Evolutionary conservation across 2,797 vertebrate genomes (phyloP).

Genomic region (Girardinus metallicus): DNA sequence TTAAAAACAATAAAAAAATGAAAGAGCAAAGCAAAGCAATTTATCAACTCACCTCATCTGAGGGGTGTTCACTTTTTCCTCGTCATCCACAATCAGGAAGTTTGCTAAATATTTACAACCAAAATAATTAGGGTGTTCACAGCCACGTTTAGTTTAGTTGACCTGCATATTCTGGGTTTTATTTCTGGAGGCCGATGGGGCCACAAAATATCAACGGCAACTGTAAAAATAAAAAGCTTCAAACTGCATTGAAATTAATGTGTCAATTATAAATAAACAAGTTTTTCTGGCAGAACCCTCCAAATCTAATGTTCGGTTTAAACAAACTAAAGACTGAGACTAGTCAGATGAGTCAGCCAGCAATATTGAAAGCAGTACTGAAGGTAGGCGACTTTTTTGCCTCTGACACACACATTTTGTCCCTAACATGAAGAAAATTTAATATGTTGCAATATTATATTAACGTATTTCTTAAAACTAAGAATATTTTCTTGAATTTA

Average conservation of each 20-base stretch:
- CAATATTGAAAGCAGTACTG: slow-evolving; percentile 75
- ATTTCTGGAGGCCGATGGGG: slow-evolving; percentile 4
- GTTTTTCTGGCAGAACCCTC: slow-evolving; percentile 76
- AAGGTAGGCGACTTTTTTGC: slow-evolving; percentile 61
- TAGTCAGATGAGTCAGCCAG: slow-evolving; percentile 79
- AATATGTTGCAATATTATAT: too few species aligned
- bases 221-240: slow-evolving; percentile 78
- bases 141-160: slow-evolving; percentile 61
- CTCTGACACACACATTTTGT: slow-evolving; percentile 20
- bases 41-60: slow-evolving; percentile 25
- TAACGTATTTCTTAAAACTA: background rate
- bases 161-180: slow-evolving; percentile 22
- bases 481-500: background rate
- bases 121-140: slow-evolving; percentile 76
- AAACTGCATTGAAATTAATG: slow-evolving; percentile 84
- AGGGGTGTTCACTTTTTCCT: slow-evolving; percentile 39
- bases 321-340: slow-evolving; percentile 84
- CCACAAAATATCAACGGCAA: slow-evolving; percentile 70
- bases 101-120: slow-evolving; percentile 70
- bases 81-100: slow-evolving; percentile 65
- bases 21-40: background rate
- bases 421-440: background rate
- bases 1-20: slow-evolving; percentile 4
- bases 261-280: slow-evolving; percentile 82
- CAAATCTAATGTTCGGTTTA: slow-evolving; percentile 77